phyloP scores from a whole-genome alignment of 2,888 invertebrate genomes.

The Galeruca laticollis region DNA sequence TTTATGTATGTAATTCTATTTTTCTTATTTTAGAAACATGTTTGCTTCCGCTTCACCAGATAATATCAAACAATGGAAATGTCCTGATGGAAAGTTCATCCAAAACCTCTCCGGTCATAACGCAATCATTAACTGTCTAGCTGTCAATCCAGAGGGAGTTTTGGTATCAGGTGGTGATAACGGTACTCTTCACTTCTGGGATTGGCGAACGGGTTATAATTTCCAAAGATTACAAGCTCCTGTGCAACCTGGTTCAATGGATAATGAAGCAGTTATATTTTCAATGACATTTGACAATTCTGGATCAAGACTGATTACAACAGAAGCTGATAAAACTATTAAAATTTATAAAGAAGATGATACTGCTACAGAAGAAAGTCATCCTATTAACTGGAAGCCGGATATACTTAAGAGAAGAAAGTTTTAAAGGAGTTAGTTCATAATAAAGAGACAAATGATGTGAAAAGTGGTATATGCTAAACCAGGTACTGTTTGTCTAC shows the following conservation, averaged over 20 bases:
- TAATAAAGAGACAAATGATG: not conserved
- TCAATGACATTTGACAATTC: conserved; percentile 95
- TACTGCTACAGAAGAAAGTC: conserved; percentile 93
- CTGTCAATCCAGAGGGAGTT: conserved; percentile 94
- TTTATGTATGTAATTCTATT: not conserved
- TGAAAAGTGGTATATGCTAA: not conserved
- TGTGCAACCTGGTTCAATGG: conserved; percentile 99
- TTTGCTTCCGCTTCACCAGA: conserved; percentile 99
- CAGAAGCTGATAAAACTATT: conserved; percentile 99
- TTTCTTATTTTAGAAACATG: conserved; percentile 74
- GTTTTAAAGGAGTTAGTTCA: conserved; percentile 72
- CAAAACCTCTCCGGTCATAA: conserved; percentile 98
- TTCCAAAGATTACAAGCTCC: conserved; percentile 92
- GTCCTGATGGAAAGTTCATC: conserved; percentile 96
- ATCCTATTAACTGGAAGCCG: conserved; percentile 98
- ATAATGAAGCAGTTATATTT: conserved; percentile 98
- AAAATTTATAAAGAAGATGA: conserved; percentile 99
- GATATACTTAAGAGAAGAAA: conserved; percentile 94
- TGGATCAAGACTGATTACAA: conserved; percentile 88
- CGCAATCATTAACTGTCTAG: conserved; percentile 96
- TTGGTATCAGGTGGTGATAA: conserved; percentile 98
- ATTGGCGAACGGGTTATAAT: conserved; percentile 99
- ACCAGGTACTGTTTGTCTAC: not conserved
- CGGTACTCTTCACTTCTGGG: conserved; percentile 97
- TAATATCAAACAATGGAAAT: conserved; percentile 99